A percentile compares a stretch with the other conserved stretches of the same genome.
phyloP scores from a whole-genome alignment of 2,113 vertebrate species.

The Vimba vimba region DNA sequence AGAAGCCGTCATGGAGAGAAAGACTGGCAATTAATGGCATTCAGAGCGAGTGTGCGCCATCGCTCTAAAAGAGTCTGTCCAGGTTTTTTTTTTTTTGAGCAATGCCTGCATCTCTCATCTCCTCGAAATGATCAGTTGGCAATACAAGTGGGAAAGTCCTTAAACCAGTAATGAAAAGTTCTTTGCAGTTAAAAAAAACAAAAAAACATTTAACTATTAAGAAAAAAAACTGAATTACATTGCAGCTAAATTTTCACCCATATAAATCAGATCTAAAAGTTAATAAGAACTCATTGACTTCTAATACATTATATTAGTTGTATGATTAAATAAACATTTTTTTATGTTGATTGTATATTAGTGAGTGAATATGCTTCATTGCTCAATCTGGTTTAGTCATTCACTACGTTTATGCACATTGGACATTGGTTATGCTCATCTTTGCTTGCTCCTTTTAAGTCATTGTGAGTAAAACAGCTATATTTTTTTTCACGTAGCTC shows the following conservation, averaged over 20 bases:
- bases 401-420: no score
- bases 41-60: background rate
- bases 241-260: constrained; percentile 57
- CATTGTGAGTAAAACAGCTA: no score
- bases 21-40: constrained; percentile 70
- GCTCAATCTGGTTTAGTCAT: background rate
- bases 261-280: constrained; percentile 52
- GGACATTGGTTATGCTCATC: no score
- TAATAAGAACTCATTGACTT: constrained; percentile 30
- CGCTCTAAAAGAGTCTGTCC: constrained; percentile 21
- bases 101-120: constrained; percentile 52
- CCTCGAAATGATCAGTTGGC: constrained; percentile 51
- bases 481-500: no score
- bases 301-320: background rate
- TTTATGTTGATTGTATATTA: background rate
- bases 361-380: background rate
- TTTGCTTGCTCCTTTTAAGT: no score
- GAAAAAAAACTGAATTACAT: constrained; percentile 65
- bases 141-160: constrained; percentile 59
- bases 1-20: constrained; percentile 62
- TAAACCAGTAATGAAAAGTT: constrained; percentile 66
- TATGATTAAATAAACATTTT: background rate
- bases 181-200: constrained; percentile 62
- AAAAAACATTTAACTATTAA: constrained; percentile 54
- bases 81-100: constrained; percentile 38